phyloP scores from a whole-genome alignment of 2,888 invertebrate species.

The Harpalus rubripes region DNA sequence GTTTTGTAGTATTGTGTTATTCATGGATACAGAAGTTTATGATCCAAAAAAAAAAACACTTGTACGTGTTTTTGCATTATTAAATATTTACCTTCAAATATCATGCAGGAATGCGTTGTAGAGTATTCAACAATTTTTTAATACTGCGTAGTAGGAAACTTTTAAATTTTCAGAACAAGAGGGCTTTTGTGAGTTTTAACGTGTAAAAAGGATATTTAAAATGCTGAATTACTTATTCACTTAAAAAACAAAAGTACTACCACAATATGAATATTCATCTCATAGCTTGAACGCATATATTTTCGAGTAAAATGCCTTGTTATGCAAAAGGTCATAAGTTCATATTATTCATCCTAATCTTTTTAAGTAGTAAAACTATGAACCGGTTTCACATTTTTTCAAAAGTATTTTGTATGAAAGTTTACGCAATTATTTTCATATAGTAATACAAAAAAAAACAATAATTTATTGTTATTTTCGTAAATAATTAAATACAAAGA shows the following conservation, averaged over 20 bases:
- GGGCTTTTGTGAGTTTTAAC: neutral
- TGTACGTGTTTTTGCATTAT: constrained; percentile 11
- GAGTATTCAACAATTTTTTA: neutral
- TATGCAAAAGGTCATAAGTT: neutral
- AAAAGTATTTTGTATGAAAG: no score
- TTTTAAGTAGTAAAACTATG: no score
- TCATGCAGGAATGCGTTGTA: neutral
- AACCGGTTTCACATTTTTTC: no score
- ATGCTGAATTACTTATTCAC: constrained; percentile 1
- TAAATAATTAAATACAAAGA: no score
- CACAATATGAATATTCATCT: neutral
- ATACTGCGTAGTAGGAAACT: neutral
- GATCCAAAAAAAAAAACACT: neutral
- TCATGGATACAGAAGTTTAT: neutral
- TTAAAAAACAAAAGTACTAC: neutral
- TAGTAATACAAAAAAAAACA: no score
- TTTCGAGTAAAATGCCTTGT: neutral
- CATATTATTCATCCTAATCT: neutral
- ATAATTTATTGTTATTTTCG: no score
- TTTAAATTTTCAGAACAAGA: neutral
- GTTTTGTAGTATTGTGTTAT: no score
- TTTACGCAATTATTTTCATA: no score
- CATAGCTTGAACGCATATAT: neutral
- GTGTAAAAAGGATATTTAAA: neutral
- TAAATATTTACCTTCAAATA: neutral